Conservation (phyloP, 2,888 invertebrate species). For the Sphinx pinastri region DNA sequence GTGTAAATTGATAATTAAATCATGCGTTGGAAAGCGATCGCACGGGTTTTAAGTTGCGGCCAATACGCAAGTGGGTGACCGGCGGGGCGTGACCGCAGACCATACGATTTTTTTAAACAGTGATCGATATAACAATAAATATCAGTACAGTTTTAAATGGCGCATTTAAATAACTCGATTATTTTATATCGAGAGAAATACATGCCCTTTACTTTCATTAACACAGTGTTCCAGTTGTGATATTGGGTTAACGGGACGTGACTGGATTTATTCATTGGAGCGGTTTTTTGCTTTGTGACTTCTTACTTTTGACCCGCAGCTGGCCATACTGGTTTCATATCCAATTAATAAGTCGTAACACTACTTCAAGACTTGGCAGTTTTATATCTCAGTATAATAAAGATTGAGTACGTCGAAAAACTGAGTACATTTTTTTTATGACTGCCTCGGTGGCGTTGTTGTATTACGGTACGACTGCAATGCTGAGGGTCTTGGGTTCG, state of each 20-base stretch:
- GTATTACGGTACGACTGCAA: too few species aligned
- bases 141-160: slow-evolving; percentile 10
- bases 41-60: slow-evolving; percentile 25
- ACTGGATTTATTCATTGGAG: not conserved
- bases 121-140: slow-evolving; percentile 17
- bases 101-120: slow-evolving; percentile 4
- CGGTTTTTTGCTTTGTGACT: not conserved
- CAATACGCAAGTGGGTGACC: slow-evolving; percentile 26
- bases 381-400: too few species aligned
- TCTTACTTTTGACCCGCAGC: not conserved
- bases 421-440: too few species aligned
- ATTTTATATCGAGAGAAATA: not conserved
- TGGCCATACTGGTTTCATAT: not conserved
- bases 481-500: too few species aligned
- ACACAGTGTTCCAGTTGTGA: slow-evolving; percentile 1
- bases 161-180: slow-evolving; percentile 3
- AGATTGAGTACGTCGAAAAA: too few species aligned
- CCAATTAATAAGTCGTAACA: too few species aligned
- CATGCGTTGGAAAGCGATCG: slow-evolving; percentile 25
- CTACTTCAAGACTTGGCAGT: too few species aligned
- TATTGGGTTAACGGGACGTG: slow-evolving; percentile 15
- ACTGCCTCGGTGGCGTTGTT: too few species aligned
- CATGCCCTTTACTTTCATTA: slow-evolving; percentile 10
- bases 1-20: slow-evolving; percentile 20
- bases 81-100: slow-evolving; percentile 21